Evolutionary conservation across 2,888 invertebrate species (phyloP).

Genomic region (Cecidostiba fungosa): DNA sequence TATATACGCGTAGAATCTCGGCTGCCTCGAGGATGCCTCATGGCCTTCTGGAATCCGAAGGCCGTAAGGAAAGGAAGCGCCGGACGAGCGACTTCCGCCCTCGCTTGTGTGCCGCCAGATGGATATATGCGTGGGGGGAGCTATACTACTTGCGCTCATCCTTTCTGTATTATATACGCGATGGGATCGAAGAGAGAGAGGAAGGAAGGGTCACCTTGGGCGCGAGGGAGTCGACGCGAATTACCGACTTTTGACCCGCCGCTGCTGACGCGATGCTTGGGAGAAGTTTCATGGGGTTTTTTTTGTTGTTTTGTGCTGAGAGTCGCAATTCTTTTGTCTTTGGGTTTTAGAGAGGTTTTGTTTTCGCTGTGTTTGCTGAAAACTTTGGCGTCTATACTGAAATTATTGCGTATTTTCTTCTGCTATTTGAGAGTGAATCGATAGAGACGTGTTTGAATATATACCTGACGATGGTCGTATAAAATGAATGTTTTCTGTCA

Average conservation of each 20-base stretch:
- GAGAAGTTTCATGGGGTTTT: neutral
- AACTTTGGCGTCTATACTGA: too few relatives aligned
- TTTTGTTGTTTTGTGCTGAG: neutral
- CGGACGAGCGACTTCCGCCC: slow-evolving; percentile 37
- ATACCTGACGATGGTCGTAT: neutral
- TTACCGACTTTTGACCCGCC: slow-evolving; percentile 7
- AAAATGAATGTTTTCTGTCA: neutral
- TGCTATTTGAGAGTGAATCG: too few relatives aligned
- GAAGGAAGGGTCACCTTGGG: neutral
- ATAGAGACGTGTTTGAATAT: too few relatives aligned
- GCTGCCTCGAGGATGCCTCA: slow-evolving; percentile 52
- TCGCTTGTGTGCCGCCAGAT: neutral
- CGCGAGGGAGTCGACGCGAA: neutral
- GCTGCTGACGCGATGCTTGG: neutral
- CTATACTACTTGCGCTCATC: too few relatives aligned
- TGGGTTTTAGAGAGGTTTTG: neutral
- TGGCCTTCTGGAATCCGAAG: slow-evolving; percentile 61
- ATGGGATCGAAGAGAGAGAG: neutral
- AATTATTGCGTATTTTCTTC: too few relatives aligned
- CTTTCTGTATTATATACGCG: neutral
- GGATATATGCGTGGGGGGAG: neutral
- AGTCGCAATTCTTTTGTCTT: too few relatives aligned
- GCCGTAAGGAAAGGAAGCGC: slow-evolving; percentile 39
- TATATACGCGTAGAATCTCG: slow-evolving; percentile 42
- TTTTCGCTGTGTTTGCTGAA: too few relatives aligned